Evolutionary conservation across 2,888 invertebrate species (phyloP).

Genomic region (Microchrysa polita): DNA sequence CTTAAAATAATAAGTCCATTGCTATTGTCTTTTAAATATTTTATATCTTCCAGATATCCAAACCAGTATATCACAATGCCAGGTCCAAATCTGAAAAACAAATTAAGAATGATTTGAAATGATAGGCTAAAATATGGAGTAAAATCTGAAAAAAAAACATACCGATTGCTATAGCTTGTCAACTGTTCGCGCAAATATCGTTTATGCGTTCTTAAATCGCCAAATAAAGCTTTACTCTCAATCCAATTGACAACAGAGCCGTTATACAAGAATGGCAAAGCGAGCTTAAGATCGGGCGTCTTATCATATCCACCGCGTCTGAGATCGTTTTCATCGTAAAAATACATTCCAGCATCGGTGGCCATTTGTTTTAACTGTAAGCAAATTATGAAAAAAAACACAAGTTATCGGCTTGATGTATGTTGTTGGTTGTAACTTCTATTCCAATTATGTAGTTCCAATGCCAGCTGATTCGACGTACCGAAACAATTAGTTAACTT

Average conservation of each 20-base stretch:
- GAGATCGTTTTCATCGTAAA: constrained; percentile 81
- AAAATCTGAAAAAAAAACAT: constrained; percentile 68
- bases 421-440: no score
- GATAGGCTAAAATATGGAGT: no score
- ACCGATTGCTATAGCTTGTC: constrained; percentile 86
- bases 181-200: constrained; percentile 86
- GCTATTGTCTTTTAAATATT: constrained; percentile 69
- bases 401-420: background rate
- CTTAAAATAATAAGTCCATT: constrained; percentile 69
- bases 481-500: no score
- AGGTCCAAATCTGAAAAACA: constrained; percentile 78
- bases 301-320: constrained; percentile 89
- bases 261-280: constrained; percentile 86
- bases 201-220: constrained; percentile 82
- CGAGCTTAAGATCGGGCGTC: constrained; percentile 92
- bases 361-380: constrained; percentile 60
- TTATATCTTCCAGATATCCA: constrained; percentile 77
- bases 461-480: no score
- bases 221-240: constrained; percentile 96
- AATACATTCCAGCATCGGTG: constrained; percentile 69
- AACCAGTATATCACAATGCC: constrained; percentile 97
- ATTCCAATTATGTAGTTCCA: no score
- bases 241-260: constrained; percentile 93
- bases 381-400: no score
- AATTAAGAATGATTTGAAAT: no score